Evolutionary conservation across 2,113 vertebrate genomes (phyloP), one percentile per base, ranked within the genome.

Genomic region (Silurus glanis): DNA sequence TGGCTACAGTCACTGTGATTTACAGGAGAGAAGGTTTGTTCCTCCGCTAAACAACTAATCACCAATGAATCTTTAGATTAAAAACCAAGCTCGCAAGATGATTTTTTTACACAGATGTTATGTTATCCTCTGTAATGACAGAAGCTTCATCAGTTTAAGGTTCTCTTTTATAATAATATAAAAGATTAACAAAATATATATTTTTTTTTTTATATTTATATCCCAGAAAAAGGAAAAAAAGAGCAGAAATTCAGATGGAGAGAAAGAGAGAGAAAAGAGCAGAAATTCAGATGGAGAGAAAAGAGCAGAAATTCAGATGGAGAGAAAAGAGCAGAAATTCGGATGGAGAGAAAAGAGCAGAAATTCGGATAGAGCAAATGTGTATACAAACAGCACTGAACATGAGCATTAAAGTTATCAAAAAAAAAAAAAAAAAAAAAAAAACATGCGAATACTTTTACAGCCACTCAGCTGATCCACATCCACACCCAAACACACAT

Each of bases 401-500:
- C 14, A 79, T 6, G 1, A 1, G 2, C 14, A 58, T 28, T 55
- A 28, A 17, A 1, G 5, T 75, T 25, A 76, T 25, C 23, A 55
- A 55, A 75, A 37, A 37, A 37, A 55, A n/a, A 76, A 76, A 37
- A 55, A n/a, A 76, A 76, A 55, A 55, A 75, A 37, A 37, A 37
- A 55, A n/a, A 76, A 76, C 5, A 76, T 53, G 12, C 6, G 21
- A 53, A 51, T 55, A 56, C 25, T 28, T 56, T 28, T 79, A 79
- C 7, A 19, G n/a, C 76, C 25, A 21, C 56, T 59, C 55, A 80
- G 17, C 78, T 45, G 49, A 76, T 51, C 82, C 78, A 59, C 78
- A 53, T 45, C 49, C 71, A 74, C 69, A 86, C 72, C 80, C 81
- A 87, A 59, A 84, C 49, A 86, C 81, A 75, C 56, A 56, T 47